Conservation (phyloP, 2,113 vertebrate species). For the Typhlomys cinereus region DNA sequence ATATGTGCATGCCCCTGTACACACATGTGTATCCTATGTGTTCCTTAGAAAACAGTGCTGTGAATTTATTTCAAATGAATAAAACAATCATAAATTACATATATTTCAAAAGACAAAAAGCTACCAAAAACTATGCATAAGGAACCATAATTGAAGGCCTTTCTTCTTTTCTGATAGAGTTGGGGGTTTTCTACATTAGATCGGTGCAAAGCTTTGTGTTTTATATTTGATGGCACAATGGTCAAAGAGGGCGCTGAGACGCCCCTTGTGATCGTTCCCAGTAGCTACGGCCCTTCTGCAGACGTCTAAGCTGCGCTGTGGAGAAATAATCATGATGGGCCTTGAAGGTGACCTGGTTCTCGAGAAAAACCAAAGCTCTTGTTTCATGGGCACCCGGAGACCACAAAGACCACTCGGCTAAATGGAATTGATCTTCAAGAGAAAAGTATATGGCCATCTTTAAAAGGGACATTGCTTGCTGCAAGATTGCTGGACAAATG, state of each 20-base stretch:
- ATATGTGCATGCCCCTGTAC: neutral
- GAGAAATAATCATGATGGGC: too few species aligned
- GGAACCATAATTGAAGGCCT: neutral
- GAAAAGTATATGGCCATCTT: neutral
- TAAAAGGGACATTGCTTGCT: neutral
- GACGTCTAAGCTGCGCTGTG: too few species aligned
- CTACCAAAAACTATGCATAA: neutral
- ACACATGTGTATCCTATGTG: too few species aligned
- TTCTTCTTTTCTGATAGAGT: neutral
- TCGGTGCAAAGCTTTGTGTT: neutral
- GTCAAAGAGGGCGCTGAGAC: too few species aligned
- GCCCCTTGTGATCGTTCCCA: too few species aligned
- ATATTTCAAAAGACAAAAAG: neutral
- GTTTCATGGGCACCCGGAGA: constrained; percentile 39
- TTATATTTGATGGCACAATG: neutral
- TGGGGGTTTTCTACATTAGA: neutral
- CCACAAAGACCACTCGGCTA: neutral
- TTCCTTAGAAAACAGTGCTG: neutral
- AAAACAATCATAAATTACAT: neutral
- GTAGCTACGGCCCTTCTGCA: too few species aligned
- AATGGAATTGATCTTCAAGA: neutral
- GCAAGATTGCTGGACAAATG: neutral
- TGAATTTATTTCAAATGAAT: neutral
- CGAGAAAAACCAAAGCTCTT: constrained; percentile 29
- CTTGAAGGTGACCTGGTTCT: constrained; percentile 51